These are phyloP conservation scores for Choloepus hoffmanni DNA, from an alignment of 2,113 vertebrate genomes.

Conservation along the genomic window DNA sequence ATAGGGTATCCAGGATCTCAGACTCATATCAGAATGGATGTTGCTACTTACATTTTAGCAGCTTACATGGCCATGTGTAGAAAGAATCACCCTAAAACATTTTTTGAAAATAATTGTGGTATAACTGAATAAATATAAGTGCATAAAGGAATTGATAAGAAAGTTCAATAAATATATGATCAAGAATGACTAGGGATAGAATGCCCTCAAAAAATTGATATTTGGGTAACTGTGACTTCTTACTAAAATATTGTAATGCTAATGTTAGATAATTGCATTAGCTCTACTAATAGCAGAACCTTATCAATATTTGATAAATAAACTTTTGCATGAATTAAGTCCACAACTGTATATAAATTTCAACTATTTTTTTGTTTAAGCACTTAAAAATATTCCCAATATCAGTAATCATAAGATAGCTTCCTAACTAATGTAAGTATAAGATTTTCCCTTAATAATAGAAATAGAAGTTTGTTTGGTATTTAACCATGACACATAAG, in stretches of 20 bases:
- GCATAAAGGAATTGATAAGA: background rate
- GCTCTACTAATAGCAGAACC: background rate
- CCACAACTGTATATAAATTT: background rate
- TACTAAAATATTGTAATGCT: background rate
- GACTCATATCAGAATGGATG: background rate
- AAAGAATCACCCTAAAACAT: background rate
- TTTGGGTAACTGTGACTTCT: background rate
- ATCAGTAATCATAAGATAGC: background rate
- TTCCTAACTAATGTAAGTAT: background rate
- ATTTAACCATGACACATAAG: background rate
- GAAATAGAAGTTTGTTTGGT: background rate
- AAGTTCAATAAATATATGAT: slow-evolving; percentile 1
- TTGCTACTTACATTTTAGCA: background rate
- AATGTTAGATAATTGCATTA: background rate
- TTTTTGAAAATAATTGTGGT: background rate
- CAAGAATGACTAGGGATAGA: background rate
- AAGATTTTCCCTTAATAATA: slow-evolving; percentile 8
- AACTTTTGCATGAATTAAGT: slow-evolving; percentile 15
- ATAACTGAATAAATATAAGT: background rate
- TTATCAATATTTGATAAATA: slow-evolving; percentile 8
- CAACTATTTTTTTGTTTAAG: background rate
- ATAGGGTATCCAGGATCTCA: background rate
- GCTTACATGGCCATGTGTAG: background rate
- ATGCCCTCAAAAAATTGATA: background rate
- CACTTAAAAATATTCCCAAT: background rate